Percentiles rank a stretch among this genome's conserved stretches.
Evolutionary conservation across 2,888 invertebrate species (phyloP).

Genomic region (Sinohyriopsis cumingii): DNA sequence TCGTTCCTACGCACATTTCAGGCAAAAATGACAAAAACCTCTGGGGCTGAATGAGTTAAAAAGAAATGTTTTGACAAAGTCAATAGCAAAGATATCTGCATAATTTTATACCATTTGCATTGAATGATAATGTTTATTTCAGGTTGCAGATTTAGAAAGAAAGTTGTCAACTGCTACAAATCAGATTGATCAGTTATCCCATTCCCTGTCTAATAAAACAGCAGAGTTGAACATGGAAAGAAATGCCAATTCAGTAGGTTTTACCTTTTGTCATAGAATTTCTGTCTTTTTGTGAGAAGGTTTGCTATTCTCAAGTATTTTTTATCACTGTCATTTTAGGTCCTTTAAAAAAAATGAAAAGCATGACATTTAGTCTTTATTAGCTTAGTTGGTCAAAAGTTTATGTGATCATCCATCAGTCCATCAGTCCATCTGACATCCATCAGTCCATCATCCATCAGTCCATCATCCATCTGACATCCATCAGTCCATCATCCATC

Average conservation of each 20-base stretch:
- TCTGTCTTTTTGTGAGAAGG: not conserved
- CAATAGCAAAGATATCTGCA: too few relatives aligned
- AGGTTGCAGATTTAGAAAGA: constrained; percentile 47
- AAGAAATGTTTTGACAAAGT: too few relatives aligned
- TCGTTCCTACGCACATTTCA: too few relatives aligned
- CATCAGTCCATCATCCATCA: too few relatives aligned
- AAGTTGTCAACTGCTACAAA: constrained; percentile 42
- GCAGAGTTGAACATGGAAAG: constrained; percentile 60
- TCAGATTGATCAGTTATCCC: constrained; percentile 51
- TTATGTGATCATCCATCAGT: too few relatives aligned
- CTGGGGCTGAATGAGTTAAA: too few relatives aligned
- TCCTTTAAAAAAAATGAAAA: not conserved
- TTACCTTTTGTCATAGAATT: not conserved
- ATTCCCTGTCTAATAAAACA: constrained; percentile 55
- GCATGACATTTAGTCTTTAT: not conserved
- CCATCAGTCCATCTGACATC: too few relatives aligned
- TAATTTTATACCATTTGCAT: not conserved
- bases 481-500: too few relatives aligned
- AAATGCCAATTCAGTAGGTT: constrained; percentile 1
- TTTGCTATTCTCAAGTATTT: not conserved
- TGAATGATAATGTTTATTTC: constrained; percentile 6
- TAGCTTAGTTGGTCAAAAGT: not conserved
- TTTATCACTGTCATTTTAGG: not conserved
- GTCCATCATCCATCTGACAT: too few relatives aligned
- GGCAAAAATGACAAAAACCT: too few relatives aligned